These are phyloP conservation scores for Gobio gobio DNA, from an alignment of 2,113 vertebrate species.

Conservation along the genomic window DNA sequence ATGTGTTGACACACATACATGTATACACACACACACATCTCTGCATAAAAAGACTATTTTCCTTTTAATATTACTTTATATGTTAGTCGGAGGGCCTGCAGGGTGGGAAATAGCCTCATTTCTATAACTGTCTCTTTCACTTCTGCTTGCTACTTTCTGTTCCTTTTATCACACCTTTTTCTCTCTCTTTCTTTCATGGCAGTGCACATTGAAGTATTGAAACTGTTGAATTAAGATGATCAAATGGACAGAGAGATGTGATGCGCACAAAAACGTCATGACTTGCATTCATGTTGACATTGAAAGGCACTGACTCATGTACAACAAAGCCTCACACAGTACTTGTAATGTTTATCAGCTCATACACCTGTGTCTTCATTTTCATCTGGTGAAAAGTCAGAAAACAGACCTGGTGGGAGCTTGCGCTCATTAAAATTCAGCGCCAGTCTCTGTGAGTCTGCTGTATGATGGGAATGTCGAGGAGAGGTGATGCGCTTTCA, in stretches of 20 bases:
- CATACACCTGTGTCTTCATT: conserved; percentile 26
- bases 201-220: not conserved
- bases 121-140: not conserved
- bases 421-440: conserved; percentile 24
- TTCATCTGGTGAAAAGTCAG: not conserved
- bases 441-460: not conserved
- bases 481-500: conserved; percentile 15
- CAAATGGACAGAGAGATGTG: not conserved
- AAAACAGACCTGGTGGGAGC: not conserved
- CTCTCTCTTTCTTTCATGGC: not conserved
- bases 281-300: not conserved
- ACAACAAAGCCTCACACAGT: conserved; percentile 1
- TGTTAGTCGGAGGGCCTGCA: conserved; percentile 54
- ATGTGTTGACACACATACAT: too few species aligned
- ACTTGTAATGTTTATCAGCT: conserved; percentile 11
- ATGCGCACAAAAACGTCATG: conserved; percentile 15
- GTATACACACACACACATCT: too few species aligned
- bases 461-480: conserved; percentile 21
- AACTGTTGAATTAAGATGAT: conserved; percentile 26
- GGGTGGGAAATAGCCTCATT: not conserved
- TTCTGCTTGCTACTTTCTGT: not conserved
- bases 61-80: conserved; percentile 39
- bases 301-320: conserved; percentile 13
- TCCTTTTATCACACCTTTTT: not conserved
- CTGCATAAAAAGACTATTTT: not conserved